A percentile compares a stretch with the other conserved stretches of the same genome.
Conservation (phyloP, 2,888 invertebrate species). For the Gymnocheta viridis region DNA sequence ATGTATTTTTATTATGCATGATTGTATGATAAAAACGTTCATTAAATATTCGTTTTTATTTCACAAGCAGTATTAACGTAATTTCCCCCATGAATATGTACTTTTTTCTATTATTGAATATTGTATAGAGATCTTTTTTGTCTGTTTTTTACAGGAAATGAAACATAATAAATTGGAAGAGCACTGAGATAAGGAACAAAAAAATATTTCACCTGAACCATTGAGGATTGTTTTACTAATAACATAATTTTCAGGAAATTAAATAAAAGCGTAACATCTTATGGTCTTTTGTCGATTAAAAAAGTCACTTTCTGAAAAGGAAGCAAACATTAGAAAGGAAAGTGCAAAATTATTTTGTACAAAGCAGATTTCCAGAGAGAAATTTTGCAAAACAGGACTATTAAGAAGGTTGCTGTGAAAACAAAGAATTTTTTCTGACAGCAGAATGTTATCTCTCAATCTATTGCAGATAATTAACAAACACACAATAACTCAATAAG, state of each 20-base stretch:
- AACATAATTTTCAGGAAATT: neutral
- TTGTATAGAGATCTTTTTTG: constrained; percentile 8
- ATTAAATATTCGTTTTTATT: constrained; percentile 39
- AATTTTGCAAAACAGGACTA: no score
- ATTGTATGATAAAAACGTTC: neutral
- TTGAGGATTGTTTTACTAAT: neutral
- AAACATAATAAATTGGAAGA: neutral
- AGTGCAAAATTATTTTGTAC: no score
- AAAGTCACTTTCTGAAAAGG: no score
- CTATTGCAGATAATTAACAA: no score
- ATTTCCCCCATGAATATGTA: constrained; percentile 39
- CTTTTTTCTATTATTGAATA: constrained; percentile 5
- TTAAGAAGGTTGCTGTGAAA: no score
- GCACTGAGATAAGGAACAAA: neutral
- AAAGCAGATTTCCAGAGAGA: no score
- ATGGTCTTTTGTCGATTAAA: neutral
- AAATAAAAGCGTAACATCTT: neutral
- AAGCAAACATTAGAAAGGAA: no score
- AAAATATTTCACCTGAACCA: neutral
- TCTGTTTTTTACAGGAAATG: neutral
- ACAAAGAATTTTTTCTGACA: no score
- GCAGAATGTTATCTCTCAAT: no score
- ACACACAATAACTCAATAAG: no score
- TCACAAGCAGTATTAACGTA: constrained; percentile 9
- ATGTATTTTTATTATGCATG: neutral